Evolutionary conservation across 2,113 vertebrate genomes (phyloP), one percentile per base, ranked within the genome.

Genomic region (Oreochromis tanganicae): DNA sequence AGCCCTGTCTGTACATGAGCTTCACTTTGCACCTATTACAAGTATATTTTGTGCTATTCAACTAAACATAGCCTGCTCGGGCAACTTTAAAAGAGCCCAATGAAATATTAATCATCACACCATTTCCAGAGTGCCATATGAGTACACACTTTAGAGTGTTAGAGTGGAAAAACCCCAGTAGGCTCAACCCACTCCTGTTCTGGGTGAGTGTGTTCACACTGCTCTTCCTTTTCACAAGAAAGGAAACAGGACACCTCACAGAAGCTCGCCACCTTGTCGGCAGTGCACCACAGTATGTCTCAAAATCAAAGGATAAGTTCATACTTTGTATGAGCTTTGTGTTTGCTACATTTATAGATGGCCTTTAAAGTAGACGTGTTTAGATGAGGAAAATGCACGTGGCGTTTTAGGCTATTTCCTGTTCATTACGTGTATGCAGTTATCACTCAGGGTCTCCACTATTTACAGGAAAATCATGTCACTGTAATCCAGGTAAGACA

Each of bases 91-190:
- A 92, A 89, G 92, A 92, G 19, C 61, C 85, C 82, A 80, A 94
- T 96, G 84, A 96, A 96, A 95, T 96, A 96, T 97, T 96, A 91
- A 96, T 94, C 82, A 86, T 90, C 88, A 84, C 93, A 92, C 92
- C 94, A 93, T 94, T 95, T 96, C 85, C 91, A 89, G 82, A 93
- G 88, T 29, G 83, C 85, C 91, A 90, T 92, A 91, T 85, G 95
- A 93, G 91, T 90, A 85, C 88, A 91, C 86, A 89, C 87, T 93
- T 92, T 90, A 91, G 84, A 92, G 93, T 88, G 92, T 89, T 88
- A 82, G 87, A 93, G 92, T 90, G 91, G 88, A 81, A 90, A 90
- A 89, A 21, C 48, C 91, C 91, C 93, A 83, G 87, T 82, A 81
- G 91, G 91, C 87, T 87, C 83, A 83, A 82, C 87, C 90, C 89